phyloP scores from a whole-genome alignment of 2,113 vertebrate genomes.

The Dissostichus mawsoni region DNA sequence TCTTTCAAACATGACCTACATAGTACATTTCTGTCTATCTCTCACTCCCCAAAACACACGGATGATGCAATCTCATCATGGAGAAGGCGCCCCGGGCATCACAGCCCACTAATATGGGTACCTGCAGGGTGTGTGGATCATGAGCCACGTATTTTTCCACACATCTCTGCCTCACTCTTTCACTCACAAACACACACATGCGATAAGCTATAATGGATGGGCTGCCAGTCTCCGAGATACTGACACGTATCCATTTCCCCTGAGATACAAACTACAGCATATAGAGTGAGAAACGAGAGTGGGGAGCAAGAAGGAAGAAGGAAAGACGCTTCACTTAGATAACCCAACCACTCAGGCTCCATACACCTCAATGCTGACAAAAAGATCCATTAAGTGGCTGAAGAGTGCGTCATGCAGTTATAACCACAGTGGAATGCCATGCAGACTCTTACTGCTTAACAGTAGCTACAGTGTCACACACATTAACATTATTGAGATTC shows the following conservation, averaged over 20 bases:
- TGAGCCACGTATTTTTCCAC: slow-evolving; percentile 11
- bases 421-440: slow-evolving; percentile 20
- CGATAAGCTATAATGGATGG: slow-evolving; percentile 45
- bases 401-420: slow-evolving; percentile 30
- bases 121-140: slow-evolving; percentile 46
- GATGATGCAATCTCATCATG: slow-evolving; percentile 39
- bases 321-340: slow-evolving; percentile 14
- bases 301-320: slow-evolving; percentile 1
- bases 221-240: slow-evolving; percentile 56
- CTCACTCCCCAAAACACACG: slow-evolving; percentile 3
- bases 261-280: slow-evolving; percentile 50
- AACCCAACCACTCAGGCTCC: slow-evolving; percentile 33
- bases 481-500: slow-evolving; percentile 1
- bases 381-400: slow-evolving; percentile 61
- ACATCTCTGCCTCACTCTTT: not conserved
- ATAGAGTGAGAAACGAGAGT: slow-evolving; percentile 14
- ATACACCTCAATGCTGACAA: slow-evolving; percentile 37
- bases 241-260: slow-evolving; percentile 66
- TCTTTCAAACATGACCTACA: slow-evolving; percentile 6
- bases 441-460: slow-evolving; percentile 1
- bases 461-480: slow-evolving; percentile 5
- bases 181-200: slow-evolving; percentile 27
- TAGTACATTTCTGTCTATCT: not conserved
- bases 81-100: slow-evolving; percentile 11
- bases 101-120: slow-evolving; percentile 45